Percentiles rank a stretch among this genome's conserved stretches.
Conservation (phyloP, 2,888 invertebrate species). For the Hypselothyrea guttata region DNA sequence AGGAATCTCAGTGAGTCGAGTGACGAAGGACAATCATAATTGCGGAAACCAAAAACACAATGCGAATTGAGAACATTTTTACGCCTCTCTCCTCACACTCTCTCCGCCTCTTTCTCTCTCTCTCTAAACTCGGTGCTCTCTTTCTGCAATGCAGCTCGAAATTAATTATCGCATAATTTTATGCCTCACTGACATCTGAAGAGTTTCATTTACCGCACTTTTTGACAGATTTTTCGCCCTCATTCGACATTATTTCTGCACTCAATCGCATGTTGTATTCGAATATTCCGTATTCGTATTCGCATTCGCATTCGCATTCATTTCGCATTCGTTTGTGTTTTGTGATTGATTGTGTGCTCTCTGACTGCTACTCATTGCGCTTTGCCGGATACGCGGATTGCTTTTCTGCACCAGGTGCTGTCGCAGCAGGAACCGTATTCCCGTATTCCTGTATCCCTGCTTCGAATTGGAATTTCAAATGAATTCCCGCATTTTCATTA, state of each 20-base stretch:
- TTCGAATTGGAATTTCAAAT: slow-evolving; percentile 17
- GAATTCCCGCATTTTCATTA: slow-evolving; percentile 5
- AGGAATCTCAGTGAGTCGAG: slow-evolving; percentile 54
- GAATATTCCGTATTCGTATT: slow-evolving; percentile 40
- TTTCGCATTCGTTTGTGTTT: slow-evolving; percentile 26
- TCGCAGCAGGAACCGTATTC: too few relatives aligned
- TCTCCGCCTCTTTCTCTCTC: not conserved
- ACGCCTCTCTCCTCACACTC: slow-evolving; percentile 18
- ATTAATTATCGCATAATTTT: slow-evolving; percentile 81
- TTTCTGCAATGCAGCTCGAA: slow-evolving; percentile 65
- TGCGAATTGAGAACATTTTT: slow-evolving; percentile 47
- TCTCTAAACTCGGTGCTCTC: too few relatives aligned
- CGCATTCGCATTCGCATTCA: slow-evolving; percentile 28
- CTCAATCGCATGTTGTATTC: slow-evolving; percentile 18
- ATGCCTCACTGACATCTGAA: slow-evolving; percentile 79
- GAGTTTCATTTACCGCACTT: slow-evolving; percentile 77
- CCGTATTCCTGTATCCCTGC: slow-evolving; percentile 1
- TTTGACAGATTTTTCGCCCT: slow-evolving; percentile 71
- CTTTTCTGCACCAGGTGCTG: slow-evolving; percentile 13
- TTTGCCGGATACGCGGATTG: slow-evolving; percentile 10
- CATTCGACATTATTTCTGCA: slow-evolving; percentile 42
- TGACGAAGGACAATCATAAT: slow-evolving; percentile 74
- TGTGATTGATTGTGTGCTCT: slow-evolving; percentile 34
- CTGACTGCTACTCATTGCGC: slow-evolving; percentile 7
- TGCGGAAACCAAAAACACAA: slow-evolving; percentile 65